A percentile compares a stretch with the other conserved stretches of the same genome.
Conservation (phyloP, 92 coral and sea anemone genomes). For the Umimayanthus chanpuru region DNA sequence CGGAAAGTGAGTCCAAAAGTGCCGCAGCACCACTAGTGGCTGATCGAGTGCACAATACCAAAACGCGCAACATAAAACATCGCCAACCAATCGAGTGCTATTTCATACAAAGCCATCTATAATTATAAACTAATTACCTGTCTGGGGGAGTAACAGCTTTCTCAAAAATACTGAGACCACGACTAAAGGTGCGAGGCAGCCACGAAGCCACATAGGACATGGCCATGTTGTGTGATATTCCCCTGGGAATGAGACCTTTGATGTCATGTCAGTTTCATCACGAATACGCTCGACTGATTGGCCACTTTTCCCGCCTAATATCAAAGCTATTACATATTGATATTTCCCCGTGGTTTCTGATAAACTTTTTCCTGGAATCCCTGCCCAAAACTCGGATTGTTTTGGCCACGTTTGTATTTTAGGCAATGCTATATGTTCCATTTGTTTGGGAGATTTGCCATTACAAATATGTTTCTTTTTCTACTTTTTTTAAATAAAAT, state of each 20-base stretch:
- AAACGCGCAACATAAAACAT: not conserved
- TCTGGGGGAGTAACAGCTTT: not conserved
- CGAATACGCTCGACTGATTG: not conserved
- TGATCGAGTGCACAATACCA: not conserved
- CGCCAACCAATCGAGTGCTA: not conserved
- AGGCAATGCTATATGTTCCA: too few relatives aligned
- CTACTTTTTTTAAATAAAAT: too few relatives aligned
- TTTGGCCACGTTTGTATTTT: too few relatives aligned
- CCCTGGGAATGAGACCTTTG: not conserved
- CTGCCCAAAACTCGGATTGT: too few relatives aligned
- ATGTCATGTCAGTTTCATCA: not conserved
- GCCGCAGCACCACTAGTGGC: too few relatives aligned
- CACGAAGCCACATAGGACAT: slow-evolving; percentile 24
- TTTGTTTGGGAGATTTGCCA: too few relatives aligned
- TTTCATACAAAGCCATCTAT: not conserved
- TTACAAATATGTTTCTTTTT: too few relatives aligned
- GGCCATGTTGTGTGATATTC: not conserved
- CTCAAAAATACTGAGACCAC: not conserved
- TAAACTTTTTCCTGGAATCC: too few relatives aligned
- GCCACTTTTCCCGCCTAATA: not conserved
- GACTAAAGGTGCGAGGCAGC: slow-evolving; percentile 16
- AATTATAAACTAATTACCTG: slow-evolving; percentile 7
- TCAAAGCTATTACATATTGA: too few relatives aligned
- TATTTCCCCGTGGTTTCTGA: too few relatives aligned
- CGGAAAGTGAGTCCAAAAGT: not conserved